These are phyloP conservation scores for Pristionchus japonicus DNA, from an alignment of 2,888 invertebrate species.

Conservation along the genomic window DNA sequence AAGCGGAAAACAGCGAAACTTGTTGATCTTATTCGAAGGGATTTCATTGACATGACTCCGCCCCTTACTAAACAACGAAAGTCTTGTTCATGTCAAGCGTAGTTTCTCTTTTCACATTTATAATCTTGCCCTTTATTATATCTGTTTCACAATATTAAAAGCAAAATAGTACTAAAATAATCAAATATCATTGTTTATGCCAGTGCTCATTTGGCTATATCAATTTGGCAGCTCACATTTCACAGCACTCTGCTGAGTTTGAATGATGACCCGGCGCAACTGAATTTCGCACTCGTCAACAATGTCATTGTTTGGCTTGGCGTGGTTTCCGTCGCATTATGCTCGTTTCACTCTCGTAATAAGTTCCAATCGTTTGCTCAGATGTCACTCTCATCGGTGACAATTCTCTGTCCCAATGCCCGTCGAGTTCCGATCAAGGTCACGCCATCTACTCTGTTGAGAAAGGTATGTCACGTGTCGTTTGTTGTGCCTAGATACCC, in stretches of 20 bases:
- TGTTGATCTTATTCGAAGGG: neutral
- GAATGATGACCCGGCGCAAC: constrained; percentile 37
- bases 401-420: constrained; percentile 39
- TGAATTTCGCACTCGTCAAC: neutral
- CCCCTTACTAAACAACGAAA: neutral
- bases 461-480: constrained; percentile 31
- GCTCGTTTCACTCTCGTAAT: neutral
- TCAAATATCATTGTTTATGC: no score
- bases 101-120: no score
- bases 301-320: neutral
- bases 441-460: constrained; percentile 35
- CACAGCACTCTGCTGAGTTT: no score
- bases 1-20: constrained; percentile 8
- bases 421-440: constrained; percentile 39
- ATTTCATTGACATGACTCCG: neutral
- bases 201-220: no score
- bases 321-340: neutral
- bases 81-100: neutral
- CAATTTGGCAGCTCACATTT: no score
- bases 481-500: neutral
- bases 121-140: no score
- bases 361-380: neutral
- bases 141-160: no score
- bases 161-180: neutral
- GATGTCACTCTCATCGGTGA: constrained; percentile 35